Evolutionary conservation across 2,797 vertebrate genomes (phyloP).

Genomic region (Acipenser ruthenus): DNA sequence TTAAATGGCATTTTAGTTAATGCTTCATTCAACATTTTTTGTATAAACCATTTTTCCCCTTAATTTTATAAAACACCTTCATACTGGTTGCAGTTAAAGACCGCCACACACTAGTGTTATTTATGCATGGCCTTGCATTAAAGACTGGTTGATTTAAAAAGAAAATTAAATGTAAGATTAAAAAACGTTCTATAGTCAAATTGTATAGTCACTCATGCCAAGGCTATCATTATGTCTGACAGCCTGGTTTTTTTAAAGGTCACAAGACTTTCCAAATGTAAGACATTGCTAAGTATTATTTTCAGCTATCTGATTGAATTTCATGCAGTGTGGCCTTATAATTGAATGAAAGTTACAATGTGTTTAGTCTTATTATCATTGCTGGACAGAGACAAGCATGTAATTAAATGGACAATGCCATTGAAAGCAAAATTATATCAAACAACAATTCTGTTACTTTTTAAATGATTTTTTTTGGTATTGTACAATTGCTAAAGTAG

Average conservation of each 20-base stretch:
- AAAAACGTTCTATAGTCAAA: conserved; percentile 10
- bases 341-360: conserved; percentile 38
- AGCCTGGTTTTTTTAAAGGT: conserved; percentile 25
- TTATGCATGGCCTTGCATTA: too few species aligned
- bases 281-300: conserved; percentile 24
- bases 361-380: conserved; percentile 37
- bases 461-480: background rate
- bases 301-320: conserved; percentile 34
- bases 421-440: conserved; percentile 42
- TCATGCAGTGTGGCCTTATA: conserved; percentile 24
- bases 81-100: too few species aligned
- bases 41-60: too few species aligned
- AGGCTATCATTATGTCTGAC: conserved; percentile 27
- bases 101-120: too few species aligned
- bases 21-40: too few species aligned
- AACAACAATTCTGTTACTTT: background rate
- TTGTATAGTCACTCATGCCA: conserved; percentile 11
- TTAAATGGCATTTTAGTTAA: too few species aligned
- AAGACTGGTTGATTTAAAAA: too few species aligned
- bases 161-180: too few species aligned
- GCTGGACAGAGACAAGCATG: conserved; percentile 45
- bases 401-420: conserved; percentile 50
- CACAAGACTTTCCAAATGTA: conserved; percentile 20
- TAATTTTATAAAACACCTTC: too few species aligned
- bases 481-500: too few species aligned